Conservation (phyloP, 2,113 vertebrate genomes). For the Aepyceros melampus region DNA sequence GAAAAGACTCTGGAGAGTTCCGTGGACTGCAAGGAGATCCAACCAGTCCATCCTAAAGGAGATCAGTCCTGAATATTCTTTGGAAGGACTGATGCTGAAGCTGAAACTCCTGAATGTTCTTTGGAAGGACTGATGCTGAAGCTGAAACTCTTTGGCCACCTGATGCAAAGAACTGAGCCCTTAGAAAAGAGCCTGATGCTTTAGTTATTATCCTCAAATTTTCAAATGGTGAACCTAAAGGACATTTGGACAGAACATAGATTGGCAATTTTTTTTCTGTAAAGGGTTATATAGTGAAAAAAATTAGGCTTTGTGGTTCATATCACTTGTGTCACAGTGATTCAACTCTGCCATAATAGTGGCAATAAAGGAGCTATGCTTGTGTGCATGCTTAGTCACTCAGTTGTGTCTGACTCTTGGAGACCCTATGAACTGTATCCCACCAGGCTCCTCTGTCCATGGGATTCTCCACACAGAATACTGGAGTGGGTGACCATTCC, state of each 20-base stretch:
- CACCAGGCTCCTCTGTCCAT: background rate
- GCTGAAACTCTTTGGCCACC: background rate
- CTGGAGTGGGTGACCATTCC: background rate
- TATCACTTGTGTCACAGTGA: background rate
- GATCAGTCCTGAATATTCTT: background rate
- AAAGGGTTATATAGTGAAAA: background rate
- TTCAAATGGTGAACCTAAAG: background rate
- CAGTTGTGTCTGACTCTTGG: background rate
- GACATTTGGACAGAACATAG: background rate
- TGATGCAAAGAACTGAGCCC: background rate
- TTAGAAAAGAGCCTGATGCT: background rate
- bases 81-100: background rate
- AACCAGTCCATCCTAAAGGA: background rate
- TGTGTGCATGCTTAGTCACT: accelerated
- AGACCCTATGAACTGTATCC: background rate
- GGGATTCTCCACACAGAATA: background rate
- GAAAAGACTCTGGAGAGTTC: background rate
- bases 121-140: background rate
- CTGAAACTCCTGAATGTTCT: background rate
- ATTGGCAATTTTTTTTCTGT: background rate
- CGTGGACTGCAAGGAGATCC: background rate
- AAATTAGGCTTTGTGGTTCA: background rate
- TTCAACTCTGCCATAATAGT: background rate
- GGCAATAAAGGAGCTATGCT: background rate
- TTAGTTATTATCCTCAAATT: background rate